Conservation (phyloP, 2,113 vertebrate genomes). For the Potamarius usumacintae region DNA sequence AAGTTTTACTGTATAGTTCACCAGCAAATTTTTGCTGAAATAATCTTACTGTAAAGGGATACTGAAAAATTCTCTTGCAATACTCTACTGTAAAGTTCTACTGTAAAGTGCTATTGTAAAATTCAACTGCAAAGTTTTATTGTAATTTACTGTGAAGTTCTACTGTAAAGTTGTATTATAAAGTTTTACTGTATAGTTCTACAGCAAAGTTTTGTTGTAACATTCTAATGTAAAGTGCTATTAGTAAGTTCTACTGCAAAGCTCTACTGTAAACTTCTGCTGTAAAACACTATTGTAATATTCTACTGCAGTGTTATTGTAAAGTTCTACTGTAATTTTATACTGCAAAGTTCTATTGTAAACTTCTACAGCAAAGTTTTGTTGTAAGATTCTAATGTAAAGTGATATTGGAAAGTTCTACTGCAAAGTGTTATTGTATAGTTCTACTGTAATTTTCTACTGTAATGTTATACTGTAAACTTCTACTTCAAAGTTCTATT, state of each 20-base stretch:
- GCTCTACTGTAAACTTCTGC: background rate
- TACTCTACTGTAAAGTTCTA: background rate
- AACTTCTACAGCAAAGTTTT: background rate
- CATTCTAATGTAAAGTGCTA: background rate
- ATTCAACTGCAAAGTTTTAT: background rate
- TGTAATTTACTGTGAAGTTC: background rate
- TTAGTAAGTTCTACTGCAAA: background rate
- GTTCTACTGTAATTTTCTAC: background rate
- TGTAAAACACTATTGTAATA: background rate
- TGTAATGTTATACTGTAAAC: too few relatives aligned
- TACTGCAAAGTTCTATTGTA: background rate
- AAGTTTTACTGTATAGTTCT: background rate
- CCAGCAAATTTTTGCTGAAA: too few relatives aligned
- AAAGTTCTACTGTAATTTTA: background rate
- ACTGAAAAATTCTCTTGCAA: background rate
- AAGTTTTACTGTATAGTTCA: background rate
- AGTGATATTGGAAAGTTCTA: background rate
- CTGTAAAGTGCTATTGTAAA: background rate
- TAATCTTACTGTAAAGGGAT: background rate
- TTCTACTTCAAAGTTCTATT: background rate
- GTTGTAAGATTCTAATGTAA: background rate
- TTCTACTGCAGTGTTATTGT: background rate
- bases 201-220: background rate
- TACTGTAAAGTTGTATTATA: background rate
- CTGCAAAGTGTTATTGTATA: background rate